A percentile compares a stretch with the other conserved stretches of the same genome.
phyloP scores from a whole-genome alignment of 37 sponge, comb jelly and placozoan genomes.

The Halisarca cf. caerulea region DNA sequence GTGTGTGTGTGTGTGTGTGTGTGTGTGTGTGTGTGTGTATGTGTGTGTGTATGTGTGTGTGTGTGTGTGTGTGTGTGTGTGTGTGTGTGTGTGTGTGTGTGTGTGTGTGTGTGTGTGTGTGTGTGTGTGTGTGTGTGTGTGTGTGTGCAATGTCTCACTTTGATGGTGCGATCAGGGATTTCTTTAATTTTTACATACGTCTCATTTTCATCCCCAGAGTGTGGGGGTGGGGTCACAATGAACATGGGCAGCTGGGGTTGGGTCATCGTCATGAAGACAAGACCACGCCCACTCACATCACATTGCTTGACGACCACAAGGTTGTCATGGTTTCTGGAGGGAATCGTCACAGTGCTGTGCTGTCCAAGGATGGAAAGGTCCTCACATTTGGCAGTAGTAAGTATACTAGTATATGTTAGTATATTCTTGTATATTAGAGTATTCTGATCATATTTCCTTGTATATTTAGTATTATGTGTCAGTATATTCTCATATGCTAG shows the following conservation, averaged over 20 bases:
- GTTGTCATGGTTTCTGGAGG: constrained; percentile 72
- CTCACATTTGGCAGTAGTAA: constrained; percentile 79
- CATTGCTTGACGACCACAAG: constrained; percentile 36
- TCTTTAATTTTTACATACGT: too few relatives aligned
- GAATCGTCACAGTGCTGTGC: constrained; percentile 68
- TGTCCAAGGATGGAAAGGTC: constrained; percentile 63
- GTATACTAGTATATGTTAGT: background rate
- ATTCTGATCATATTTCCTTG: too few relatives aligned
- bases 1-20: background rate
- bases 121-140: too few relatives aligned
- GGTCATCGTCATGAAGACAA: constrained; percentile 46
- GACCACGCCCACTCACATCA: constrained; percentile 60
- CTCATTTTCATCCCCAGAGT: too few relatives aligned
- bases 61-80: too few relatives aligned
- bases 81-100: background rate
- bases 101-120: constrained; percentile 1
- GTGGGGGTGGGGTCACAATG: constrained; percentile 88
- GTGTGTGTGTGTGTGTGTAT: constrained; percentile 24
- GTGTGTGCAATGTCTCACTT: too few relatives aligned
- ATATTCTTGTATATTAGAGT: background rate
- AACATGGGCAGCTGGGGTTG: constrained; percentile 81
- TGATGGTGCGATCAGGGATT: too few relatives aligned
- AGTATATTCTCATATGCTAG: too few relatives aligned
- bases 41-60: background rate
- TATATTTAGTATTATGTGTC: too few relatives aligned